Conservation (phyloP, 2,888 invertebrate species). For the Zaprionus obscuricornis region DNA sequence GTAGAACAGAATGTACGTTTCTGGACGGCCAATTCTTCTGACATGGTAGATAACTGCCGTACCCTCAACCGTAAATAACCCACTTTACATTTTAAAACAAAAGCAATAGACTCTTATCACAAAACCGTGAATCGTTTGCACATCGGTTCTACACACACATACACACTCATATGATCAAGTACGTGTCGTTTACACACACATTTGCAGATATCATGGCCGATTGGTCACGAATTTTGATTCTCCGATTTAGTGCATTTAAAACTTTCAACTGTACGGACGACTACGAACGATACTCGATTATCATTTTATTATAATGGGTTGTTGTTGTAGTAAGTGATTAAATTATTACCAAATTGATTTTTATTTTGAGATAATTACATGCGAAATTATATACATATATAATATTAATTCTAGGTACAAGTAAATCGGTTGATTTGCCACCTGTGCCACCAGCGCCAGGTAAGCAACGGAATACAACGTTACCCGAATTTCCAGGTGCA, state of each 20-base stretch:
- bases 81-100: slow-evolving; percentile 72
- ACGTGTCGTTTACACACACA: slow-evolving; percentile 10
- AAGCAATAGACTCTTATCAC: slow-evolving; percentile 60
- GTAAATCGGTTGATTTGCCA: slow-evolving; percentile 72
- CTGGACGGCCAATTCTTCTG: slow-evolving; percentile 13
- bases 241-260: slow-evolving; percentile 62
- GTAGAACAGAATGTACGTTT: slow-evolving; percentile 17
- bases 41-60: slow-evolving; percentile 38
- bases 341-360: background rate
- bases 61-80: slow-evolving; percentile 55
- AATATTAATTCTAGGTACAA: slow-evolving; percentile 51
- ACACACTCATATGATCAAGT: no score
- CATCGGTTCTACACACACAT: slow-evolving; percentile 35
- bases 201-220: slow-evolving; percentile 43
- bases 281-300: slow-evolving; percentile 10
- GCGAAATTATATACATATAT: slow-evolving; percentile 2
- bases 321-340: slow-evolving; percentile 65
- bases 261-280: slow-evolving; percentile 39
- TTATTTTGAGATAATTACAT: slow-evolving; percentile 10
- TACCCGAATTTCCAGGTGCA: slow-evolving; percentile 58
- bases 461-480: slow-evolving; percentile 42
- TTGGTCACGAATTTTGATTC: slow-evolving; percentile 72
- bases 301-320: slow-evolving; percentile 54
- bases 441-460: slow-evolving; percentile 63
- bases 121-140: slow-evolving; percentile 60